A percentile compares a stretch with the other conserved stretches of the same genome.
Conservation (phyloP, 2,797 vertebrate genomes). For the Arrhamphus sclerolepis region DNA sequence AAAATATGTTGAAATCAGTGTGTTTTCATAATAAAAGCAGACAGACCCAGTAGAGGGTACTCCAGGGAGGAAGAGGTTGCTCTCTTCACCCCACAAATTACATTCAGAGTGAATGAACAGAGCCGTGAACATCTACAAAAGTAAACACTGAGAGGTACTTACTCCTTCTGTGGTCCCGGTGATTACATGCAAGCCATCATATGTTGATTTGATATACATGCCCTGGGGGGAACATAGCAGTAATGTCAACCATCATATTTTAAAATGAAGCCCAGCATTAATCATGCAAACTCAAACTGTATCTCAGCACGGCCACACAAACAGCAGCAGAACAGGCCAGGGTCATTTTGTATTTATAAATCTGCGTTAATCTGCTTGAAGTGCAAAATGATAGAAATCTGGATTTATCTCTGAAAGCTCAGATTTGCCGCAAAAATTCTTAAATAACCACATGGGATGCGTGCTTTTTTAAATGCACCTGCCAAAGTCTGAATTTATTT, state of each 20-base stretch:
- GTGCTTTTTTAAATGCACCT: conserved; percentile 7
- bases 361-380: conserved; percentile 41
- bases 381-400: conserved; percentile 10
- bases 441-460: neutral
- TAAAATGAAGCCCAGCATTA: conserved; percentile 24
- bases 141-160: conserved; percentile 74
- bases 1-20: neutral
- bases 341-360: conserved; percentile 14
- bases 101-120: conserved; percentile 5
- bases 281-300: conserved; percentile 24
- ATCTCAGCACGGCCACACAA: conserved; percentile 26
- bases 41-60: neutral
- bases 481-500: conserved; percentile 6
- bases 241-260: conserved; percentile 10
- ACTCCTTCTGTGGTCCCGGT: conserved; percentile 99
- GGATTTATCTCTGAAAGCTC: conserved; percentile 18
- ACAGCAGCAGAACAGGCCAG: conserved; percentile 23
- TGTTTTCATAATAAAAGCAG: neutral
- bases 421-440: conserved; percentile 15
- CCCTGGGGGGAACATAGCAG: conserved; percentile 83
- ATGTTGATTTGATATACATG: conserved; percentile 99
- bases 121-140: conserved; percentile 2
- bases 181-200: conserved; percentile 98
- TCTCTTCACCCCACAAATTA: conserved; percentile 10
- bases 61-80: conserved; percentile 3